Percentiles rank a stretch among this genome's conserved stretches.
Conservation (phyloP, 2,797 vertebrate species). For the Urophycis tenuis region DNA sequence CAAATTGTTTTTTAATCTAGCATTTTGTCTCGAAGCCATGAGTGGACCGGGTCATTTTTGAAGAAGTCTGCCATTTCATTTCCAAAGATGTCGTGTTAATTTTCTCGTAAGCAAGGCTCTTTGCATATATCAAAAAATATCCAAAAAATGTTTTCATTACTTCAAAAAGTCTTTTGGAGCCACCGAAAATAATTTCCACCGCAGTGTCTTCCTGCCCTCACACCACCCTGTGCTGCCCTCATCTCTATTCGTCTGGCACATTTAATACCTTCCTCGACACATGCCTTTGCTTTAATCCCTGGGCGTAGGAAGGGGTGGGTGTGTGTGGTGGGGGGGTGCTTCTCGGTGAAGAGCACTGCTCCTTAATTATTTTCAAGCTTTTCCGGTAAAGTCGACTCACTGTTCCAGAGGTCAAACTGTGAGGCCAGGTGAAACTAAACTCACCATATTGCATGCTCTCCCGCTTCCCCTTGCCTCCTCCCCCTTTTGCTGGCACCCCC, state of each 20-base stretch:
- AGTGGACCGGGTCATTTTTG: neutral
- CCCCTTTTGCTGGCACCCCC: conserved; percentile 56
- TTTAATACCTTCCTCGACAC: conserved; percentile 27
- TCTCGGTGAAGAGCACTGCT: conserved; percentile 51
- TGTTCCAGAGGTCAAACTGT: conserved; percentile 76
- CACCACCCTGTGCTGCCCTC: neutral
- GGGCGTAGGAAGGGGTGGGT: neutral
- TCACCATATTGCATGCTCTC: conserved; percentile 71
- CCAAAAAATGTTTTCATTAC: neutral
- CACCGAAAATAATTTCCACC: neutral
- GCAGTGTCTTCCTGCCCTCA: neutral
- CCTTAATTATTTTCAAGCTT: conserved; percentile 78
- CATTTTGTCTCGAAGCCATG: neutral
- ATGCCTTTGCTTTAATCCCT: conserved; percentile 32
- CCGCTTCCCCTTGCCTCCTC: conserved; percentile 58
- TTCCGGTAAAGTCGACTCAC: conserved; percentile 67
- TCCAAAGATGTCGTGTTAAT: neutral
- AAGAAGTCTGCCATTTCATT: neutral
- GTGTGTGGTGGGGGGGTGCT: neutral
- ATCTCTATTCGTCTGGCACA: conserved; percentile 14
- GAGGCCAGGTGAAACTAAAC: conserved; percentile 77
- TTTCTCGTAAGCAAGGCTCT: neutral
- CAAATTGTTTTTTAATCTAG: conserved; percentile 4
- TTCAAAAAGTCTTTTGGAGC: neutral
- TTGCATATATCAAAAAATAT: neutral